A percentile compares a stretch with the other conserved stretches of the same genome.
Conservation (phyloP, 2,113 vertebrate species). For the Neofelis nebulosa region DNA sequence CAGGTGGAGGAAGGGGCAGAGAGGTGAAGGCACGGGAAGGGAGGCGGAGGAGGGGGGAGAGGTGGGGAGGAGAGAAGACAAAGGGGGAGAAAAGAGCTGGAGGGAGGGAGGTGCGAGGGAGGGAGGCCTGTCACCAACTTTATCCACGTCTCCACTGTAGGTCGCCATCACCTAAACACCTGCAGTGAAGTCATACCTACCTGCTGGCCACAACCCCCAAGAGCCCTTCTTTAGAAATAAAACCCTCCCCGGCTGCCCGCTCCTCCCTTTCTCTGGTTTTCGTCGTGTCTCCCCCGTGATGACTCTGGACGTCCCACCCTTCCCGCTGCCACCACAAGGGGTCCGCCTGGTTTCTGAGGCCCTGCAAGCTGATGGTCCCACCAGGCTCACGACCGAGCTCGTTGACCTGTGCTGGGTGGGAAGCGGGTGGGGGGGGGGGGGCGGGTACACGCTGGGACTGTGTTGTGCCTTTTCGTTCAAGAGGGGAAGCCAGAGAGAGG, state of each 20-base stretch:
- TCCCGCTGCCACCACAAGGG: not conserved
- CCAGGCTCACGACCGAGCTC: not conserved
- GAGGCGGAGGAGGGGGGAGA: too few relatives aligned
- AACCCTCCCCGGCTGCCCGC: not conserved
- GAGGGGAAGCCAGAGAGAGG: too few relatives aligned
- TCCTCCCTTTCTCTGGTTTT: not conserved
- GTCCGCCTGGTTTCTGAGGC: too few relatives aligned
- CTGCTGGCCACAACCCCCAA: not conserved
- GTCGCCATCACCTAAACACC: not conserved
- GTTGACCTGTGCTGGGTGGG: too few relatives aligned
- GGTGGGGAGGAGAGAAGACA: not conserved
- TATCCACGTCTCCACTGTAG: not conserved
- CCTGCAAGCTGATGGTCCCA: not conserved
- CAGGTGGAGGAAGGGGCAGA: not conserved
- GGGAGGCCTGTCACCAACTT: too few relatives aligned
- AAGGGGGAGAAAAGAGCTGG: too few relatives aligned
- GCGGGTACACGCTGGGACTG: accelerated
- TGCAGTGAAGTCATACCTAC: not conserved
- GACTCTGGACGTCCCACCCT: not conserved
- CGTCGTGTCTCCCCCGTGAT: not conserved
- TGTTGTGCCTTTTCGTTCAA: not conserved
- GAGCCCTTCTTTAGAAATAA: not conserved
- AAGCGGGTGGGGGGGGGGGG: not conserved
- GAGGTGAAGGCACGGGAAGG: not conserved
- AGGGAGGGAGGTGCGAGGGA: too few relatives aligned